phyloP scores from a whole-genome alignment of 2,113 vertebrate genomes.

The Halcyon senegalensis region DNA sequence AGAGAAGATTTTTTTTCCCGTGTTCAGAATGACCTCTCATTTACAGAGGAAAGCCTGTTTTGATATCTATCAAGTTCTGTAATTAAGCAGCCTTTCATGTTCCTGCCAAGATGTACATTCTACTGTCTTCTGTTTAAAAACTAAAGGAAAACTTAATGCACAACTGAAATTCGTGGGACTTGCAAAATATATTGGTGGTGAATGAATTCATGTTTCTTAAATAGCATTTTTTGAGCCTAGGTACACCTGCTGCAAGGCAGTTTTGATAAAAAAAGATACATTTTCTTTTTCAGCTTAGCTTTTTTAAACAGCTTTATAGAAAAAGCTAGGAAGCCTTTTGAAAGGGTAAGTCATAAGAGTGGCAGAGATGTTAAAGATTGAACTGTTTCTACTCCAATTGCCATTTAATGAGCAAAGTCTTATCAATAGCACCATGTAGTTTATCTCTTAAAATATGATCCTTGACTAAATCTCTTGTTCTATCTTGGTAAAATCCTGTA shows the following conservation, averaged over 20 bases:
- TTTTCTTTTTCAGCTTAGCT: not conserved
- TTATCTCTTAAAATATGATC: not conserved
- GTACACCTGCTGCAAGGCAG: not conserved
- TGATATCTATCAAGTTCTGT: not conserved
- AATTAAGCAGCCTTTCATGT: not conserved
- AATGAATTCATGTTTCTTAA: not conserved
- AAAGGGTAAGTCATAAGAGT: not conserved
- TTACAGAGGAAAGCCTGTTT: not conserved
- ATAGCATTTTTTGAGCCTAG: not conserved
- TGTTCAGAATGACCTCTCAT: not conserved
- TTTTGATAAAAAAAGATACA: not conserved
- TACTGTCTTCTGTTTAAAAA: not conserved
- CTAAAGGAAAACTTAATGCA: not conserved
- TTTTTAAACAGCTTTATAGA: not conserved
- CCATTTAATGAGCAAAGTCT: not conserved
- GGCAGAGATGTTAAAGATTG: not conserved
- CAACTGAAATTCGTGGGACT: not conserved
- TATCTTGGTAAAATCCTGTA: not conserved
- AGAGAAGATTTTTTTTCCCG: accelerated
- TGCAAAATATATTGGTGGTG: not conserved
- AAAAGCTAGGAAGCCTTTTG: not conserved
- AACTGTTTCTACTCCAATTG: not conserved
- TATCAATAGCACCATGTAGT: not conserved
- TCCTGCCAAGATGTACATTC: not conserved
- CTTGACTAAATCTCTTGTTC: not conserved